Evolutionary conservation across 2,888 invertebrate genomes (phyloP), one percentile per base, ranked within the genome.

Genomic region (Linyphia triangularis): DNA sequence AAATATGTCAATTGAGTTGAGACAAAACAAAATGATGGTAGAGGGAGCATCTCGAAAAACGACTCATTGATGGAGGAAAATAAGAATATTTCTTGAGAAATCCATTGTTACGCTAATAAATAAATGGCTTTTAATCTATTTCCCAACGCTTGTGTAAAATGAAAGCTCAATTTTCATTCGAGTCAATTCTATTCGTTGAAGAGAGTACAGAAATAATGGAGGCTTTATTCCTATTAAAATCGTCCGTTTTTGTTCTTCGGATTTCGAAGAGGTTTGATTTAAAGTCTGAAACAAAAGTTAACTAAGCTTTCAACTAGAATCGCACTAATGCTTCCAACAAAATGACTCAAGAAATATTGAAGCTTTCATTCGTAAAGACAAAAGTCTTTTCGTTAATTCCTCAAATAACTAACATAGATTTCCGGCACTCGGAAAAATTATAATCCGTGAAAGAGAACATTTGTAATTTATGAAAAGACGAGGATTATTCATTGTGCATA

Each of bases 361-460:
- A 51, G 79, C 86, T 81, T 81, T 69, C 65, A 81, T 86, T 86
- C 65, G 19, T 19, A 85, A 77, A 86, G 79, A 86, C 85, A 86
- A 86, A 86, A 86, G 85, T 86, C 85, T 79, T 75, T 40, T 61
- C 79, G 86, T 75, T 88, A 88, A 88, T 88, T 88, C 67, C 69
- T 88, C 67, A 88, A 88, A 88, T 88, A 81, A 88, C 86, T 88
- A 88, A 81, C 86, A 81, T 81, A 75, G 85, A 85, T 85, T 85
- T 85, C 61, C 78, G 30, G 59, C 59, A 88, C 75, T 81, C 75
- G 73, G 57, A 81, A 88, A 81, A 88, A 81, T 88, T 88, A 63
- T 88, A 81, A 88, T 81, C 81, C 86, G 81, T 67, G 86, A 67
- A 67, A 65, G 59, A 81, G 81, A 88, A 81, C 86, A 88, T 88